Evolutionary conservation across 2,113 vertebrate species (phyloP), one percentile per base, ranked within the genome.

Genomic region (Polypterus bichir): DNA sequence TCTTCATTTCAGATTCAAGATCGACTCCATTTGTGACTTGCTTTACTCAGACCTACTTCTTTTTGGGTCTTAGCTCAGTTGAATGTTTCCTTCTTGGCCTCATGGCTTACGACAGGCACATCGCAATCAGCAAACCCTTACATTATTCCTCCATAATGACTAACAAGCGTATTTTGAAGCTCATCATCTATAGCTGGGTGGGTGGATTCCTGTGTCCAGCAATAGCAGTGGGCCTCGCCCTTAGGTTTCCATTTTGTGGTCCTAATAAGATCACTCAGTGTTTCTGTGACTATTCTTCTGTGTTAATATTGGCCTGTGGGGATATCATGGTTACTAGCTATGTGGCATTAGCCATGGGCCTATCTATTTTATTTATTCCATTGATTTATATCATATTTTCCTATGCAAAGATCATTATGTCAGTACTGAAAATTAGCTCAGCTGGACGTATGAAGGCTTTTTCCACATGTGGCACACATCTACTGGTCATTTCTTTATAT

Each of bases 11-110:
- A 27, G 27, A 27, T 27, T 27, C 54, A 64, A 57, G 51, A 3
- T 51, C 11, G 4, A 72, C 73, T 49, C 66, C 62, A 47, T 58
- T 46, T 6, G 5, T n/a, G 10, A 70, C 71, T 48, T 76, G 76
- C 62, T 59, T 72, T 47, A 10, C 66, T 1, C 72, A 76, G 57
- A 47, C 61, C 47, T 70, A 74, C 44, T 67, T 73, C 58, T 61
- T 71, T 57, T 73, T 73, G 65, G 69, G 74, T 5, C 54, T 68
- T 46, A 65, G 64, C 6, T 67, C 69, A 49, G 62, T 69, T 27
- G 27, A 27, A 27, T 27, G 27, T 27, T 27, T 27, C 27, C 27
- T 27, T 27, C 27, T 27, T 27, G 27, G 27, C 27, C 27, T 27
- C 27, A 27, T 27, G 27, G 27, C 27, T 27, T 27, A 27, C 27